These are phyloP conservation scores for Paramormyrops hopkinsi DNA, from an alignment of 2,797 vertebrate species.

Conservation along the genomic window DNA sequence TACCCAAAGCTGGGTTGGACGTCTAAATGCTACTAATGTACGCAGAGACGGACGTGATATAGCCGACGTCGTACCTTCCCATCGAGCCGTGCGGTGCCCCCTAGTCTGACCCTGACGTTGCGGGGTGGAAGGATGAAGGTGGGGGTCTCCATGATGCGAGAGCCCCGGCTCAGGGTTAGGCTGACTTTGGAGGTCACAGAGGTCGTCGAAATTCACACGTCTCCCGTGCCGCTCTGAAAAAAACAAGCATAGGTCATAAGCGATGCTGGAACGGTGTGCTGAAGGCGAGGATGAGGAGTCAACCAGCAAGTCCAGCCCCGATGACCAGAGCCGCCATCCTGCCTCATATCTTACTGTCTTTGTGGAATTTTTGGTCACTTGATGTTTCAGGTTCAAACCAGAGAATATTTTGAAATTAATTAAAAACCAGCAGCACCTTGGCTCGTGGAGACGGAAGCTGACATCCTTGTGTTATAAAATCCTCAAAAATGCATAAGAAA, in stretches of 20 bases:
- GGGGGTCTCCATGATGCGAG: conserved; percentile 54
- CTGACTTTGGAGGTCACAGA: conserved; percentile 56
- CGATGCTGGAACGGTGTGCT: neutral
- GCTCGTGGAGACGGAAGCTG: neutral
- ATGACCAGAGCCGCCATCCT: neutral
- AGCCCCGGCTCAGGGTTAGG: conserved; percentile 39
- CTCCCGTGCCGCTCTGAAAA: conserved; percentile 56
- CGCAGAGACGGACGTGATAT: neutral
- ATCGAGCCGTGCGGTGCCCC: conserved; percentile 67
- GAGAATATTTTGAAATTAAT: neutral
- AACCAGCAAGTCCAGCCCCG: neutral
- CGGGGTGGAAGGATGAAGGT: conserved; percentile 71
- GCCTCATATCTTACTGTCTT: neutral
- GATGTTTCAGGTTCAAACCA: neutral
- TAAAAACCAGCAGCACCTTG: neutral
- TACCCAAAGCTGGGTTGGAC: neutral
- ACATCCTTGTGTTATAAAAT: neutral
- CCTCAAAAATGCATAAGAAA: neutral
- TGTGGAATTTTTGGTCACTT: neutral
- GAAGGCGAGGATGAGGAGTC: neutral
- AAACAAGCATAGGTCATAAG: neutral
- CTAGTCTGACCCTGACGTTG: conserved; percentile 61
- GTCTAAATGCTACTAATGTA: neutral
- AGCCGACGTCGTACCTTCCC: conserved; percentile 65
- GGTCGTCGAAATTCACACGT: conserved; percentile 56